Evolutionary conservation across 2,113 vertebrate species (phyloP).

Genomic region (Myxocyprinus asiaticus): DNA sequence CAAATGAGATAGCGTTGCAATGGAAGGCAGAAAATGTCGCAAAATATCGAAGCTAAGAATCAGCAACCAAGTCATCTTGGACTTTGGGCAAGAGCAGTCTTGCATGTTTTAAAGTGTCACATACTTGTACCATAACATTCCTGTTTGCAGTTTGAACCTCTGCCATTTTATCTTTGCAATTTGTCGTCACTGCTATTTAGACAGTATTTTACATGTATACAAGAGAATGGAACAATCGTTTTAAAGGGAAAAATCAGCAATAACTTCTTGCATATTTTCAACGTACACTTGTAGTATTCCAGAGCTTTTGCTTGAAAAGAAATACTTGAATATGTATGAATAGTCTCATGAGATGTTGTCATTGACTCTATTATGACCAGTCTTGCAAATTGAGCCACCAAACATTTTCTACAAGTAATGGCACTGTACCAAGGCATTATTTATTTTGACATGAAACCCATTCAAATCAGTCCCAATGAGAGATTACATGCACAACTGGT

Average conservation of each 20-base stretch:
- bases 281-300: slow-evolving; percentile 68
- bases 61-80: slow-evolving; percentile 30
- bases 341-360: slow-evolving; percentile 64
- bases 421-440: slow-evolving; percentile 75
- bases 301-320: slow-evolving; percentile 64
- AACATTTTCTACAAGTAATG: slow-evolving; percentile 73
- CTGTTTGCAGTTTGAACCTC: slow-evolving; percentile 49
- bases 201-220: slow-evolving; percentile 51
- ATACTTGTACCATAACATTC: slow-evolving; percentile 59
- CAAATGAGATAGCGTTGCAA: slow-evolving; percentile 4
- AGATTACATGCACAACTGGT: slow-evolving; percentile 65
- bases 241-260: slow-evolving; percentile 61
- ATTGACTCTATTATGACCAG: slow-evolving; percentile 70
- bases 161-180: slow-evolving; percentile 44
- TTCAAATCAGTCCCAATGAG: slow-evolving; percentile 71
- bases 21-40: slow-evolving; percentile 22
- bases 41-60: slow-evolving; percentile 16
- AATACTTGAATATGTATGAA: slow-evolving; percentile 67
- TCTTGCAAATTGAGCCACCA: slow-evolving; percentile 82
- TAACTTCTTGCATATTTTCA: slow-evolving; percentile 61
- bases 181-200: slow-evolving; percentile 45
- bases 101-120: slow-evolving; percentile 34
- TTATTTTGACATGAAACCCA: slow-evolving; percentile 78
- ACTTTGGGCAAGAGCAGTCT: slow-evolving; percentile 48
- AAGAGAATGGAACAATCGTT: slow-evolving; percentile 47